Conservation (phyloP, 2,888 invertebrate species). For the Acronicta leporina region DNA sequence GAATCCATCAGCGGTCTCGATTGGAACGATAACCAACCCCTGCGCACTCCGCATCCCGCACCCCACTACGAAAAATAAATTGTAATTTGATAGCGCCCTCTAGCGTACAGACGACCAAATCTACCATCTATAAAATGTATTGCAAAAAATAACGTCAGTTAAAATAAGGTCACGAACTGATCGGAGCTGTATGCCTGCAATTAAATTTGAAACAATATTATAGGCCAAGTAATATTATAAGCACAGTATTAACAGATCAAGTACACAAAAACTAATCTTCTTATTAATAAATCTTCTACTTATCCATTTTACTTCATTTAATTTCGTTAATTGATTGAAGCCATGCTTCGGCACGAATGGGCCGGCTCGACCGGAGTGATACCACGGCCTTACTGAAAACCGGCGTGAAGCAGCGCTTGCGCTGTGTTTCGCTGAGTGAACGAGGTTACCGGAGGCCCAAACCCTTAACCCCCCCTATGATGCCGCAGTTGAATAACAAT, state of each 20-base stretch:
- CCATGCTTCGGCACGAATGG: too few relatives aligned
- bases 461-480: too few relatives aligned
- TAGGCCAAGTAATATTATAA: slow-evolving; percentile 25
- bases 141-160: background rate
- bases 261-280: too few relatives aligned
- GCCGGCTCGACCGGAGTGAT: too few relatives aligned
- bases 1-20: slow-evolving; percentile 82
- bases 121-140: background rate
- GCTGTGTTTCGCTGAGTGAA: too few relatives aligned
- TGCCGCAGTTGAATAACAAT: too few relatives aligned
- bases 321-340: too few relatives aligned
- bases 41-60: slow-evolving; percentile 40
- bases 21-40: slow-evolving; percentile 71
- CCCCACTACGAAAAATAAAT: slow-evolving; percentile 69
- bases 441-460: too few relatives aligned
- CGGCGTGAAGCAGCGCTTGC: too few relatives aligned
- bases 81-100: slow-evolving; percentile 73
- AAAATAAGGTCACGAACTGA: slow-evolving; percentile 27
- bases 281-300: too few relatives aligned
- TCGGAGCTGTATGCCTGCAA: slow-evolving; percentile 12
- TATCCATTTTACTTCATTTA: too few relatives aligned
- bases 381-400: too few relatives aligned
- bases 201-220: slow-evolving; percentile 28
- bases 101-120: slow-evolving; percentile 6
- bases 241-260: background rate